A percentile compares a stretch with the other conserved stretches of the same genome.
Conservation (phyloP, 2,797 vertebrate genomes). For the Acomys russatus region DNA sequence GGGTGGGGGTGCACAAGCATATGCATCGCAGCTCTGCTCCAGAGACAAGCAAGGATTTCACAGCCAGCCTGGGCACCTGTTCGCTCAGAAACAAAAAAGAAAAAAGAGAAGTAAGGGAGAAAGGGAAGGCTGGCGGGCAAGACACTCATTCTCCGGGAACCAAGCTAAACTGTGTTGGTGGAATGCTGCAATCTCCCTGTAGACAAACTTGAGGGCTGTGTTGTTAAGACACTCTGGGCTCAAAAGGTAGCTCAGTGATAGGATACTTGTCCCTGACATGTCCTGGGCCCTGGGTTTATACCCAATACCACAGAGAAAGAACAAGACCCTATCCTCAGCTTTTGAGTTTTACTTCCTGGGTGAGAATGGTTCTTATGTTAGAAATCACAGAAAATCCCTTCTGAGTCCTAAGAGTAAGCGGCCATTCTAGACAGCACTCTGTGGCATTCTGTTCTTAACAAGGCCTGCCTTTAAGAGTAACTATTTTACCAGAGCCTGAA, state of each 20-base stretch:
- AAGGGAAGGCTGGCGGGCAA: not conserved
- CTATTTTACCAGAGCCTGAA: not conserved
- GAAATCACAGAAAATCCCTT: not conserved
- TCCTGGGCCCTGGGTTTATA: not conserved
- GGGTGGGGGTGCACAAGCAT: not conserved
- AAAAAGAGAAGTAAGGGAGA: not conserved
- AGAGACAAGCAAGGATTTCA: not conserved
- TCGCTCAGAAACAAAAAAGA: not conserved
- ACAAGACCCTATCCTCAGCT: not conserved
- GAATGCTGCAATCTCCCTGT: not conserved
- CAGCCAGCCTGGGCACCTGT: not conserved
- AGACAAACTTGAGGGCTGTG: not conserved
- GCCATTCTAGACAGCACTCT: not conserved
- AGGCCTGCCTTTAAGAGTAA: not conserved
- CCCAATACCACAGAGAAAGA: not conserved
- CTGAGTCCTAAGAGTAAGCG: not conserved
- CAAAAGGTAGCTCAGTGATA: not conserved
- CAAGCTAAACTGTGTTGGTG: not conserved
- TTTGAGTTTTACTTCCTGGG: not conserved
- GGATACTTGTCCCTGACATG: not conserved
- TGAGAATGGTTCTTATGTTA: not conserved
- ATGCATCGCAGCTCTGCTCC: not conserved
- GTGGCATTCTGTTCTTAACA: not conserved
- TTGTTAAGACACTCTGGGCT: not conserved
- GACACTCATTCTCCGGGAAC: not conserved